Conservation (phyloP, 92 coral and sea anemone genomes). For the Bergia sp. region DNA sequence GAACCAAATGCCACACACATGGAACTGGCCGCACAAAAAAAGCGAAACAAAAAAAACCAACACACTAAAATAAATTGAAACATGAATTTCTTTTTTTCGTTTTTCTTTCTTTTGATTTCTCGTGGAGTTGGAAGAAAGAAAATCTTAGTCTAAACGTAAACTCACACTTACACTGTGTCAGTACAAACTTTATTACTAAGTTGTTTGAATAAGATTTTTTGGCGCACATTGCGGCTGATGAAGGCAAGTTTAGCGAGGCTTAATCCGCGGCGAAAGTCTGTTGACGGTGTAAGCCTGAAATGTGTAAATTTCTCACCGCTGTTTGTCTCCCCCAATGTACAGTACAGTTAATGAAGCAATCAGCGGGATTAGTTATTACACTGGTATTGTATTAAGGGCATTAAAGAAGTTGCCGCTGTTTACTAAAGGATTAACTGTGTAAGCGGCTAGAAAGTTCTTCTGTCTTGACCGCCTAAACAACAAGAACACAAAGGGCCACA, state of each 20-base stretch:
- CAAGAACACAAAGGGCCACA: neutral
- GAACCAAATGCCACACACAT: slow-evolving; percentile 38
- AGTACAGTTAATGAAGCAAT: slow-evolving; percentile 47
- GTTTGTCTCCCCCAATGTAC: slow-evolving; percentile 39
- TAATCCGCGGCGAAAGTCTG: slow-evolving; percentile 43
- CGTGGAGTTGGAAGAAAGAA: neutral
- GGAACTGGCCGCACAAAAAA: neutral
- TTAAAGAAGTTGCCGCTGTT: slow-evolving; percentile 47
- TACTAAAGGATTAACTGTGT: neutral
- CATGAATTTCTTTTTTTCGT: neutral
- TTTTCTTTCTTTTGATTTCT: neutral
- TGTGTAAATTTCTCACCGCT: slow-evolving; percentile 40
- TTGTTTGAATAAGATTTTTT: neutral
- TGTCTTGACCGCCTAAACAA: slow-evolving; percentile 29
- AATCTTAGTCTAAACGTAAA: neutral
- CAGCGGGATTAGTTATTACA: slow-evolving; percentile 39
- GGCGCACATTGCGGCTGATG: neutral
- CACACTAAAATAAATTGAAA: no score
- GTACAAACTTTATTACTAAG: neutral
- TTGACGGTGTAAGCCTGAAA: slow-evolving; percentile 39
- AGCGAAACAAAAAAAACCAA: neutral
- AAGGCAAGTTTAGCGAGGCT: neutral
- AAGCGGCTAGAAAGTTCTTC: slow-evolving; percentile 38
- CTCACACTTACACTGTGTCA: neutral
- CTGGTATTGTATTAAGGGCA: slow-evolving; percentile 33